Evolutionary conservation across 2,113 vertebrate genomes (phyloP).

Genomic region (Lagopus muta): DNA sequence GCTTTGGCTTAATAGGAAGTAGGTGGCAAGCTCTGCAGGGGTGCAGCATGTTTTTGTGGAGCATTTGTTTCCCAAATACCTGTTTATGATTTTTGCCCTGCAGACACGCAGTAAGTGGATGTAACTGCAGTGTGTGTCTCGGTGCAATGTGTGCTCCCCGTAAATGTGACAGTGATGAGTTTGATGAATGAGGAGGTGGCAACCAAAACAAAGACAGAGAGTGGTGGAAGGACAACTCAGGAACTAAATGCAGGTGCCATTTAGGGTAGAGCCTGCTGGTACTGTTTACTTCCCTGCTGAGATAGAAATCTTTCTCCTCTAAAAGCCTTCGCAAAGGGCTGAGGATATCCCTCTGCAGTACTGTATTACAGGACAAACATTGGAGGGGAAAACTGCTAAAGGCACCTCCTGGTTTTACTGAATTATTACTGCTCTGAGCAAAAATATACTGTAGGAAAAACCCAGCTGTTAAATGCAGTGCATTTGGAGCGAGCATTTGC

Average conservation of each 20-base stretch:
- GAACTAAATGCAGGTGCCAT: conserved; percentile 49
- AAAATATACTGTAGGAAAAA: conserved; percentile 9
- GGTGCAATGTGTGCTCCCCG: neutral
- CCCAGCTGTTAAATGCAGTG: neutral
- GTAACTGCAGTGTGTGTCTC: neutral
- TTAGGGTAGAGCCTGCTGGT: conserved; percentile 45
- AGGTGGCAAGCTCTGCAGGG: conserved; percentile 27
- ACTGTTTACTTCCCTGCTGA: conserved; percentile 61
- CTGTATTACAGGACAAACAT: conserved; percentile 14
- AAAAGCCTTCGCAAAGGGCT: conserved; percentile 39
- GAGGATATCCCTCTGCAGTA: conserved; percentile 31
- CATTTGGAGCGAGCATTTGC: conserved; percentile 2
- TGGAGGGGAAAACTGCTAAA: conserved; percentile 44
- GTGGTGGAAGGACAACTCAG: neutral
- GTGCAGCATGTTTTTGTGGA: conserved; percentile 9
- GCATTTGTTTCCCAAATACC: conserved; percentile 51
- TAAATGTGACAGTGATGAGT: conserved; percentile 36
- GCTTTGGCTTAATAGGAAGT: conserved; percentile 44
- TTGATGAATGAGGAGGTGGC: conserved; percentile 37
- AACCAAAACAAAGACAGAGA: conserved; percentile 40
- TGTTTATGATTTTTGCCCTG: conserved; percentile 15
- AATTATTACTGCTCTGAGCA: conserved; percentile 60
- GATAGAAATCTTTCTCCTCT: conserved; percentile 50
- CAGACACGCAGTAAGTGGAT: neutral
- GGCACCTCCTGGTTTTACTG: conserved; percentile 55